Evolutionary conservation across 2,888 invertebrate species (phyloP).

Genomic region (Hoplodrina ambigua): DNA sequence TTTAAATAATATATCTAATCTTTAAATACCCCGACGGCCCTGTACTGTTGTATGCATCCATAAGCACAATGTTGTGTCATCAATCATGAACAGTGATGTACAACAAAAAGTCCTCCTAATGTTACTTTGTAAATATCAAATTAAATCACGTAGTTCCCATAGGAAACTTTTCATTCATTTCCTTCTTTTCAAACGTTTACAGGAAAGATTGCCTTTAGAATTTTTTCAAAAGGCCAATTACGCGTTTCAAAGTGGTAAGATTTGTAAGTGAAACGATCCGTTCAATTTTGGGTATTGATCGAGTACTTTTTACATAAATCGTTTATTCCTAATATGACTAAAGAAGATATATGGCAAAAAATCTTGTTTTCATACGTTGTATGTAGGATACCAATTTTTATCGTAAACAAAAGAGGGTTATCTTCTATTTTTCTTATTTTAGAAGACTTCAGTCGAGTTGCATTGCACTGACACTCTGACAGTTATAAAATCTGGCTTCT

Average conservation of each 20-base stretch:
- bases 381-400: too few relatives aligned
- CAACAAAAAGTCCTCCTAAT: neutral
- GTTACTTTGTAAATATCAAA: constrained; percentile 13
- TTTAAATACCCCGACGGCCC: too few relatives aligned
- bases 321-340: neutral
- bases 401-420: too few relatives aligned
- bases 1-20: too few relatives aligned
- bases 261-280: constrained; percentile 2
- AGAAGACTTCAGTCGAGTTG: too few relatives aligned
- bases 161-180: constrained; percentile 20
- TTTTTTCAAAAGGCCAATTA: constrained; percentile 30
- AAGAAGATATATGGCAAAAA: neutral
- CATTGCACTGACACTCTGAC: too few relatives aligned
- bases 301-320: constrained; percentile 16
- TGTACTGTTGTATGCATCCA: too few relatives aligned
- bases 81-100: too few relatives aligned
- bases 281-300: constrained; percentile 1
- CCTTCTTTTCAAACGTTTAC: constrained; percentile 21
- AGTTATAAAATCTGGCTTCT: too few relatives aligned
- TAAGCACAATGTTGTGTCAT: too few relatives aligned
- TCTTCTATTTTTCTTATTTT: too few relatives aligned
- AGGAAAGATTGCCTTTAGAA: constrained; percentile 10
- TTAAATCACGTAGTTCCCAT: constrained; percentile 16
- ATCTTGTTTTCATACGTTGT: neutral
- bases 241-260: constrained; percentile 18